Base-by-base conservation (phyloP, 2,113 vertebrate genomes). In the Amphiprion percula region DNA sequence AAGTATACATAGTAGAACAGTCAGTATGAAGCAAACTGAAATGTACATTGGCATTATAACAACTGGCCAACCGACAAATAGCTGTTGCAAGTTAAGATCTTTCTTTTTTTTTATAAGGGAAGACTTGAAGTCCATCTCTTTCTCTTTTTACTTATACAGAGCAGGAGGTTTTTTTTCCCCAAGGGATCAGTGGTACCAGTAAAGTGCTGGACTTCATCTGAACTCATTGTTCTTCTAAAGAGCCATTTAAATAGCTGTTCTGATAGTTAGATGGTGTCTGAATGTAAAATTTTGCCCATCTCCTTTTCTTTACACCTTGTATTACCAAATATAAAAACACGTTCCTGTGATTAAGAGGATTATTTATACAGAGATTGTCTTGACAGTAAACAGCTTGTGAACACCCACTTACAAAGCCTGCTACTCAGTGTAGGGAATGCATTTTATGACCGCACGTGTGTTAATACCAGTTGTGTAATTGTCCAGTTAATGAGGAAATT, bases 401-500 rank as follows among this genome's bases (percentile, higher is more conserved):
- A 59, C 30, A 24, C 21, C 19, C 3, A 6, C 16, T 23, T 41
- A 21, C 21, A 39, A n/a, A 7, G 8, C 19, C 44, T 53, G 12
- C 5, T 24, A 9, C 52, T 72, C 50, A 24, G 15, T 47, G 23
- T 19, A 4, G 14, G 7, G 3, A 70, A 55, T 19, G n/a, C 50
- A 23, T 47, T 68, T 60, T 70, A 23, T 44, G 19, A 21, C 61
- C 2, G 1, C 24, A 17, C 19, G 8, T 54, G 11, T 46, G 17
- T 46, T 74, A 66, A 75, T 47, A 23, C 39, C 10, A 59, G 15
- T 81, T 79, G 41, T 70, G 56, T 59, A 79, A 71, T 82, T 49
- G 66, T 56, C 33, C 52, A 30, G 15, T n/a, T 4, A 56, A 81
- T 60, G 44, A 71, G 77, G 46, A 75, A 81, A 82, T 65, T 4